Evolutionary conservation across 64 coral and sea anemone species (phyloP).

Genomic region (Actinia tenebrosa): DNA sequence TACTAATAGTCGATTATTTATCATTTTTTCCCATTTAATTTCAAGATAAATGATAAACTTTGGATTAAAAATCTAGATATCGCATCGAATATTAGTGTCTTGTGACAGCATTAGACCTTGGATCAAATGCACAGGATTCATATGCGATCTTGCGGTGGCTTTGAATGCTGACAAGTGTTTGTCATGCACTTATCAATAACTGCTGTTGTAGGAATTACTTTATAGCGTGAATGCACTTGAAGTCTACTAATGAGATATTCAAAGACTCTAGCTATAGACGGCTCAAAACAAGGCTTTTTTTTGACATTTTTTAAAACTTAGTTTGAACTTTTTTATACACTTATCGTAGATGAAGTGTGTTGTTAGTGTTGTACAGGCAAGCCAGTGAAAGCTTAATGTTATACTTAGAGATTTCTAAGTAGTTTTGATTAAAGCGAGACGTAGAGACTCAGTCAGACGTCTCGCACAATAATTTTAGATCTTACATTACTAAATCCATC

Average conservation of each 20-base stretch:
- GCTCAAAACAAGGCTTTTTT: too few species aligned
- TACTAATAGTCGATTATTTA: background rate
- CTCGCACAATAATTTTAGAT: background rate
- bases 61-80: background rate
- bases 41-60: background rate
- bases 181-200: too few species aligned
- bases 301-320: too few species aligned
- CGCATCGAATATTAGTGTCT: background rate
- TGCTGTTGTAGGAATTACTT: too few species aligned
- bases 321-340: too few species aligned
- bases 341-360: background rate
- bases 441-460: background rate
- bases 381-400: background rate
- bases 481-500: background rate
- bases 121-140: background rate
- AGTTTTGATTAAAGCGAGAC: background rate
- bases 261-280: background rate
- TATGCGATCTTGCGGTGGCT: background rate
- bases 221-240: background rate
- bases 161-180: background rate
- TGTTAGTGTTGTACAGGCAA: background rate
- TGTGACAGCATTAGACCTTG: background rate
- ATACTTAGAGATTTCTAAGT: background rate
- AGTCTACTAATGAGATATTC: background rate
- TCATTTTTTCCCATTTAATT: background rate